Base-by-base conservation (phyloP, 2,888 invertebrate genomes). In the Pomacea canaliculata region DNA sequence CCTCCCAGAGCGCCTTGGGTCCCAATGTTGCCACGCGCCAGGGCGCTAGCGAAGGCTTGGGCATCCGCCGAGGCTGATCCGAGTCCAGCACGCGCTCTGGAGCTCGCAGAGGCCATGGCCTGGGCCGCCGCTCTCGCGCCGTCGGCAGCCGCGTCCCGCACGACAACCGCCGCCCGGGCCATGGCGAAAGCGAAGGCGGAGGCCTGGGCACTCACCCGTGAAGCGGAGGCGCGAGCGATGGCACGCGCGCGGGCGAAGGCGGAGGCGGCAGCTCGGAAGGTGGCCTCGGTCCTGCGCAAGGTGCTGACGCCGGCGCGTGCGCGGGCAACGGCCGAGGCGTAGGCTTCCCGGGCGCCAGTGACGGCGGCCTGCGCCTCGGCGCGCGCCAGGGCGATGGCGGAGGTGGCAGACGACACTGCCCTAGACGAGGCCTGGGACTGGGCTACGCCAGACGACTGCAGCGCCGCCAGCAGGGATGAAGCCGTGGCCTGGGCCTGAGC, bases 251-350 rank as follows among this genome's bases (percentile, higher is more conserved):
- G 23, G 27, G 72, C 72, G 56, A 72, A 72, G 66, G 72, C 72
- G 51, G 72, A 13, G 27, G 72, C 72, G 49, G 63, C 66, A 37
- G 72, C 72, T 8, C 72, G 65, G 72, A 72, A 72, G 48, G 65
- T 49, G 51, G 16, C 56, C 72, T 72, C 72, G 18, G 51, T 10
- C 8, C 65, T 72, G 65, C 72, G 72, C 72, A 72, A 51, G 72
- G 72, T 12, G 51, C 46, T 23, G 23, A 72, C 63, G 37, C 65
- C 51, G 9, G 72, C 72, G 27, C 63, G 72, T 51, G 72, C 72
- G 65, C 49, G 49, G 72, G 72, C 72, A 63, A 72, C 63, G 23
- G 72, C 72, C 0, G 72, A 72, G 56, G 72, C 72, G 72, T 72
- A 72, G 51, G 72, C 65, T 9, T 56, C 18, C 37, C 72, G 49